phyloP scores from a whole-genome alignment of 2,797 vertebrate genomes.

The Muscicapa comitata region DNA sequence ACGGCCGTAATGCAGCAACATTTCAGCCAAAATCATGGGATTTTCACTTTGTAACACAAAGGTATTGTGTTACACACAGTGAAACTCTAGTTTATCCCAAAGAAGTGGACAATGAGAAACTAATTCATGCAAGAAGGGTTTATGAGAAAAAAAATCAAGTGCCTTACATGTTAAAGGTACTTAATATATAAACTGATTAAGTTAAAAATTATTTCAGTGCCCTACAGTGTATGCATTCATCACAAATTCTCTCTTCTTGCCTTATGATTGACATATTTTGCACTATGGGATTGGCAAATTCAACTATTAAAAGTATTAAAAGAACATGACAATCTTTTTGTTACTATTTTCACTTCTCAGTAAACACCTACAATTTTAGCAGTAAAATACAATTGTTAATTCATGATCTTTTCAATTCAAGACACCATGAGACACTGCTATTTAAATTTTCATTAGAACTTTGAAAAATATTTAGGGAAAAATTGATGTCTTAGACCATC shows the following conservation, averaged over 20 bases:
- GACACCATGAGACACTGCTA: neutral
- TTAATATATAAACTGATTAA: neutral
- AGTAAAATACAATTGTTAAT: slow-evolving; percentile 44
- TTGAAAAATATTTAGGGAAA: slow-evolving; percentile 59
- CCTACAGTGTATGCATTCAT: neutral
- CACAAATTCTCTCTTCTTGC: neutral
- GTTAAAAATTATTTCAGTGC: neutral
- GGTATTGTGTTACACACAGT: neutral
- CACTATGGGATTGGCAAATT: neutral
- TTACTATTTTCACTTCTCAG: slow-evolving; percentile 23
- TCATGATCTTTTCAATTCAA: slow-evolving; percentile 38
- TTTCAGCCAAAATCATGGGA: slow-evolving; percentile 22
- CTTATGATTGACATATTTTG: neutral
- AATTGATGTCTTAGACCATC: slow-evolving; percentile 22
- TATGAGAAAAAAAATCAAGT: neutral
- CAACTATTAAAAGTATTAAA: neutral
- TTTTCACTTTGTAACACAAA: slow-evolving; percentile 27
- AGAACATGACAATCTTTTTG: slow-evolving; percentile 18
- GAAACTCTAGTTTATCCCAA: neutral
- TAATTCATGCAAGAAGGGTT: neutral
- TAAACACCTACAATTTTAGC: slow-evolving; percentile 22
- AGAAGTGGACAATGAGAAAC: neutral
- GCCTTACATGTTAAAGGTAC: neutral
- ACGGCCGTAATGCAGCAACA: neutral
- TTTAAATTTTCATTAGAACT: slow-evolving; percentile 54